Evolutionary conservation across 2,888 invertebrate genomes (phyloP).

Genomic region (Hoplodrina blanda): DNA sequence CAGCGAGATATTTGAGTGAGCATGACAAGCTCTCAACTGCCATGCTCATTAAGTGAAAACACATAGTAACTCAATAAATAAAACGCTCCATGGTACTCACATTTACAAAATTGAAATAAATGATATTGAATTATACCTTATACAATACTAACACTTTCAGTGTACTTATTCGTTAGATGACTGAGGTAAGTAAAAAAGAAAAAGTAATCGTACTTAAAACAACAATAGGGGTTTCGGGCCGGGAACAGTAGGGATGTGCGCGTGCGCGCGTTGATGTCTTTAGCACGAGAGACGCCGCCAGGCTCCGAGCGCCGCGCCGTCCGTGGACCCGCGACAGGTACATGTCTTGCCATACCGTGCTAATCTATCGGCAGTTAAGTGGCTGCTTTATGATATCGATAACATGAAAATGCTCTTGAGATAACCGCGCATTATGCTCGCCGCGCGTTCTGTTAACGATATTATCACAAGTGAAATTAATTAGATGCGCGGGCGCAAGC

Average conservation of each 20-base stretch:
- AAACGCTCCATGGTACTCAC: too few species aligned
- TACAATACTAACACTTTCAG: too few species aligned
- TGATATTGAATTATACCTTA: too few species aligned
- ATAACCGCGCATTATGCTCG: background rate
- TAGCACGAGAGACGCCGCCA: constrained; percentile 2
- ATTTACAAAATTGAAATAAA: too few species aligned
- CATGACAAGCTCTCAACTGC: too few species aligned
- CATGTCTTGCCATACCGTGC: too few species aligned
- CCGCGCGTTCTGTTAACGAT: constrained; percentile 9
- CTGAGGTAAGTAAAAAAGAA: too few species aligned
- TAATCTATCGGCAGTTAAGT: background rate
- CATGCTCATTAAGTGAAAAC: too few species aligned
- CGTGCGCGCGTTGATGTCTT: constrained; percentile 57
- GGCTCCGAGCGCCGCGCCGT: background rate
- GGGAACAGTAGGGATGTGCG: constrained; percentile 1
- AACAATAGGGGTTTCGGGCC: background rate
- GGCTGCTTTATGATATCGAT: constrained; percentile 9
- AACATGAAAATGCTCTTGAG: constrained; percentile 9
- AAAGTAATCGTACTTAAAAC: background rate
- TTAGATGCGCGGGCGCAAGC: constrained; percentile 36
- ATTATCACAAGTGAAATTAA: constrained; percentile 27
- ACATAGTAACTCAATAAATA: too few species aligned
- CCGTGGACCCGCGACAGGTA: too few species aligned
- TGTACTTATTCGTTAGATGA: too few species aligned
- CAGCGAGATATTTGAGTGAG: too few species aligned